Evolutionary conservation across 2,888 invertebrate genomes (phyloP).

Genomic region (Chalcosyrphus nemorum): DNA sequence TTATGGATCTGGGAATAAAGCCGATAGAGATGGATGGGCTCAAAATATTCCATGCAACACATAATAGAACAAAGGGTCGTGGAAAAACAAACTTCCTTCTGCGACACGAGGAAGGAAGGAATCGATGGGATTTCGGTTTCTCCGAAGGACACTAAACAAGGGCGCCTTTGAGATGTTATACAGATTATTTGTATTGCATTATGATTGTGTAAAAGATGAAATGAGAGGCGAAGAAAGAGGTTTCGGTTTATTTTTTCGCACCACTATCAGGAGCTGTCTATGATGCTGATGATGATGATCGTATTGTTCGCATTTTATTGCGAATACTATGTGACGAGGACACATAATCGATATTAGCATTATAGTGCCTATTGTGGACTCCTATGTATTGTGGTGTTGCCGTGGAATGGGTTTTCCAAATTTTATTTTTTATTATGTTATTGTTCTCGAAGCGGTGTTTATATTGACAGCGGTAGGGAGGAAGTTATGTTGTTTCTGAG

Average conservation of each 20-base stretch:
- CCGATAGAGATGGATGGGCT: slow-evolving; percentile 69
- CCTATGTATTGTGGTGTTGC: slow-evolving; percentile 47
- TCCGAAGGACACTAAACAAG: slow-evolving; percentile 17
- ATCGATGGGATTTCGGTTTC: slow-evolving; percentile 50
- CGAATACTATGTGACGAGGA: slow-evolving; percentile 36
- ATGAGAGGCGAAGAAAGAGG: slow-evolving; percentile 44
- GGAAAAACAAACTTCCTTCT: slow-evolving; percentile 69
- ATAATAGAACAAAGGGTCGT: slow-evolving; percentile 64
- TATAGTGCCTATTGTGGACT: slow-evolving; percentile 56
- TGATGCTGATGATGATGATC: slow-evolving; percentile 23
- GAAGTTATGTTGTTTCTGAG: slow-evolving; percentile 24
- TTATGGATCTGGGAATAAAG: slow-evolving; percentile 73
- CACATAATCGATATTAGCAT: slow-evolving; percentile 69
- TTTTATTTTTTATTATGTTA: slow-evolving; percentile 46
- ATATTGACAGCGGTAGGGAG: slow-evolving; percentile 44
- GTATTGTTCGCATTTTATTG: slow-evolving; percentile 59
- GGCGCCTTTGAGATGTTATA: slow-evolving; percentile 30
- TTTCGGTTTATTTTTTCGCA: slow-evolving; percentile 62
- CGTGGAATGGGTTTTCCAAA: slow-evolving; percentile 38
- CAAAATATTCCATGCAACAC: slow-evolving; percentile 59
- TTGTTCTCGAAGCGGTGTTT: slow-evolving; percentile 48
- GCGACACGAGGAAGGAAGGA: neutral
- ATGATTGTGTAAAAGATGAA: slow-evolving; percentile 34
- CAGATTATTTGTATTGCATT: slow-evolving; percentile 65
- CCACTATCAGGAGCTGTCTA: slow-evolving; percentile 37